Evolutionary conservation across 2,113 vertebrate genomes (phyloP).

Genomic region (Carassius carassius): DNA sequence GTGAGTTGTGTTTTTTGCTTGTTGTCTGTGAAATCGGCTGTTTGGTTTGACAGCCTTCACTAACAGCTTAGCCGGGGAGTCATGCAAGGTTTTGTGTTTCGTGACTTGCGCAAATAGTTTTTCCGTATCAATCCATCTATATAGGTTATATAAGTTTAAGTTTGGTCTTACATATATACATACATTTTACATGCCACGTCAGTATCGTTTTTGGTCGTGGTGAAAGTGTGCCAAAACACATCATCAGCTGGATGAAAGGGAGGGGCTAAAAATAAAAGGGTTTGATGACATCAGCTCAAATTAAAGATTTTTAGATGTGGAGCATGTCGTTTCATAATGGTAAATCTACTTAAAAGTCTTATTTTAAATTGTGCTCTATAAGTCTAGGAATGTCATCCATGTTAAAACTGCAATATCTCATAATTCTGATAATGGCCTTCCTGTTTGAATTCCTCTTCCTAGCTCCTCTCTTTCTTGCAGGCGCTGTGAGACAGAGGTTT

Average conservation of each 20-base stretch:
- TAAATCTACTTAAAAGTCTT: not conserved
- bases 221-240: too few relatives aligned
- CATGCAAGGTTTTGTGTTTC: not conserved
- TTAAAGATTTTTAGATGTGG: not conserved
- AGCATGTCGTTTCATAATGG: not conserved
- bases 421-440: not conserved
- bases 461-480: slow-evolving; percentile 33
- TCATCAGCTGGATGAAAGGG: too few relatives aligned
- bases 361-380: not conserved
- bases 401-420: not conserved
- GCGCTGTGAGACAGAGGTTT: slow-evolving; percentile 49
- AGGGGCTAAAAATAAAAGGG: not conserved
- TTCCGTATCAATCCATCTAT: too few relatives aligned
- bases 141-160: too few relatives aligned
- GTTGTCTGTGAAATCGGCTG: slow-evolving; percentile 23
- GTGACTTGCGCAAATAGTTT: not conserved
- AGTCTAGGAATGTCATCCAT: not conserved
- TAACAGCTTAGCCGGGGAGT: slow-evolving; percentile 26
- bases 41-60: slow-evolving; percentile 53
- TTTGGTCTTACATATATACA: too few relatives aligned
- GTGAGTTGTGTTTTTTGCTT: slow-evolving; percentile 24
- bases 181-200: too few relatives aligned
- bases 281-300: not conserved
- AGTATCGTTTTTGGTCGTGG: too few relatives aligned
- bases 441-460: slow-evolving; percentile 1